Percentiles rank a stretch among this genome's conserved stretches.
These are phyloP conservation scores for Channa striata DNA, from an alignment of 2,797 vertebrate species.

Conservation along the genomic window DNA sequence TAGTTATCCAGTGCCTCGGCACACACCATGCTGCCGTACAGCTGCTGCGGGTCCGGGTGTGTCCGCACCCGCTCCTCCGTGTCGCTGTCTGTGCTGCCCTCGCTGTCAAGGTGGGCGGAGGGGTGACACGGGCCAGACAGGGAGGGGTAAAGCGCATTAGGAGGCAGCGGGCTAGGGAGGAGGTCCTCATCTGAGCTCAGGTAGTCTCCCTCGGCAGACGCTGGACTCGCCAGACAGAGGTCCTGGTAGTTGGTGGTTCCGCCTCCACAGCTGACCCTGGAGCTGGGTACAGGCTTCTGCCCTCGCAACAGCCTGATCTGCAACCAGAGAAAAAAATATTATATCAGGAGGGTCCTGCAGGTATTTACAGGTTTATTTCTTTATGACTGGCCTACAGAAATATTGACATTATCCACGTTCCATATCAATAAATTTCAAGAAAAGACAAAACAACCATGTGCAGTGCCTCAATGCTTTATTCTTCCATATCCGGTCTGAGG, in stretches of 20 bases:
- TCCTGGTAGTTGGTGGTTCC: constrained; percentile 83
- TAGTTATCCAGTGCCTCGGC: constrained; percentile 85
- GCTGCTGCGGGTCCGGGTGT: constrained; percentile 79
- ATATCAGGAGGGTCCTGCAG: not conserved
- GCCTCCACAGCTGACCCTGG: constrained; percentile 71
- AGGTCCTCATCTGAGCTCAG: constrained; percentile 95
- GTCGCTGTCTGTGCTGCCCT: constrained; percentile 94
- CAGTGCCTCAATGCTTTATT: not conserved
- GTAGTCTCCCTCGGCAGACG: constrained; percentile 91
- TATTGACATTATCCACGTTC: not conserved
- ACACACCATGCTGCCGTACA: constrained; percentile 83
- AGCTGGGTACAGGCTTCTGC: constrained; percentile 83
- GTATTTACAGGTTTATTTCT: not conserved
- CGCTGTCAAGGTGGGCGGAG: constrained; percentile 87
- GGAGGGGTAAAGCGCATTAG: constrained; percentile 86
- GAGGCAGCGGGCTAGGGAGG: constrained; percentile 88
- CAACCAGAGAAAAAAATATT: constrained; percentile 20
- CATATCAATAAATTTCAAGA: not conserved
- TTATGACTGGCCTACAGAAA: too few species aligned
- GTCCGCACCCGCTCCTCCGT: constrained; percentile 81
- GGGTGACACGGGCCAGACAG: constrained; percentile 83
- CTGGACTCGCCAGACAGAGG: constrained; percentile 87
- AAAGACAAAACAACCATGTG: not conserved
- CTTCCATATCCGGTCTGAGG: not conserved
- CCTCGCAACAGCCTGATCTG: constrained; percentile 91